phyloP scores from a whole-genome alignment of 1,140 invertebrate genomes.

The Rhyacophila brunnea region DNA sequence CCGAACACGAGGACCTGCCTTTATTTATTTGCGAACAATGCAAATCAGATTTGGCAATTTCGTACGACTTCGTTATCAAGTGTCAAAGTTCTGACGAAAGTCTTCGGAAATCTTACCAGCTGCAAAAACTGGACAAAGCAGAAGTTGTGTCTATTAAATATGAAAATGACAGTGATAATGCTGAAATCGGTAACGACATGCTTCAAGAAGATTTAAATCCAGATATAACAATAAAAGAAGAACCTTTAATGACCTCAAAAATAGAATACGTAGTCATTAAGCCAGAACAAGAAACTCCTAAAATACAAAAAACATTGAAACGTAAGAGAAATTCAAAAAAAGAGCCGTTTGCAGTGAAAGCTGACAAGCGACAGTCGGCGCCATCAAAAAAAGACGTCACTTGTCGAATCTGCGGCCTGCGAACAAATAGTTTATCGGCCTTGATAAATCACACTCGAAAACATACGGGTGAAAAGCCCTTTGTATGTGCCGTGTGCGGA shows the following conservation, averaged over 20 bases:
- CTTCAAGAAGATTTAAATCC: no score
- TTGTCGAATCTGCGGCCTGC: conserved; percentile 19
- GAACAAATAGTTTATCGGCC: conserved; percentile 10
- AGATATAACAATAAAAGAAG: conserved; percentile 9
- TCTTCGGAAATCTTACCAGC: background rate
- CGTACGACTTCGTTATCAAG: conserved; percentile 14
- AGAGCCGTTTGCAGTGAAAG: background rate
- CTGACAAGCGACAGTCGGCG: background rate
- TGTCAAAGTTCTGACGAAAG: conserved; percentile 17
- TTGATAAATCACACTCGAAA: conserved; percentile 60
- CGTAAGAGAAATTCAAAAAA: no score
- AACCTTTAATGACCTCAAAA: background rate
- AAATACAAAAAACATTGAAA: no score
- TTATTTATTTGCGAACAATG: conserved; percentile 12
- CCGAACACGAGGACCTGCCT: conserved; percentile 17
- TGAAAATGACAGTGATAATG: background rate
- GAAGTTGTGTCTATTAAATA: background rate
- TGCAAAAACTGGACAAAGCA: background rate
- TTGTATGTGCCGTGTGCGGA: conserved; percentile 54
- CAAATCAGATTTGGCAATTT: background rate
- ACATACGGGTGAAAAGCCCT: conserved; percentile 57
- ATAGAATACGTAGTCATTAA: background rate
- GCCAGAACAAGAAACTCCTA: no score
- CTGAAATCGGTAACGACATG: background rate
- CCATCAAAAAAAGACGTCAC: conserved; percentile 40